Base-by-base conservation (phyloP, 2,113 vertebrate species). In the Melanotaenia duboulayi region DNA sequence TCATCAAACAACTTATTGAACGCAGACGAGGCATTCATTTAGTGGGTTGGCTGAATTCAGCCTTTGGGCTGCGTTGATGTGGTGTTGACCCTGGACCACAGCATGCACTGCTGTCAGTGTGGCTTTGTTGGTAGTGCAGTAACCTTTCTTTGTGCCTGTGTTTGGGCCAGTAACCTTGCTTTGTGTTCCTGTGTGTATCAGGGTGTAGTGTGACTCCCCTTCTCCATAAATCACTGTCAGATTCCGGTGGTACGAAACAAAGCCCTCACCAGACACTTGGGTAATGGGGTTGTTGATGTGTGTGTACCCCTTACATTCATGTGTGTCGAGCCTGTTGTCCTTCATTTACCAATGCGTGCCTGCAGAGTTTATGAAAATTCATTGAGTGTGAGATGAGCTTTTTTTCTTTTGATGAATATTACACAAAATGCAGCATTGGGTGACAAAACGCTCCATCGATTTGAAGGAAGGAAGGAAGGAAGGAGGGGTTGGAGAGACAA, bases 211-310 rank as follows among this genome's bases (percentile, higher is more conserved):
- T 75, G 90, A 89, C 89, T 90, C 83, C 78, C 86, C 74, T 85
- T 85, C 76, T 84, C 89, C 92, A 91, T 91, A 92, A 90, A 91
- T 92, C 89, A 91, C 88, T 91, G 90, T 90, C 90, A 91, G 82
- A 92, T 90, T 91, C 82, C 86, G 88, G 78, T 65, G 68, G 80
- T 74, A 87, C 79, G 24, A 89, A 89, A 91, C 89, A 92, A 91
- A 92, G 81, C 75, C 61, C 72, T 71, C 56, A 69, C 80, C 79
- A 14, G 52, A 77, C 79, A 79, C 80, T 73, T 23, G 69, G 84
- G 82, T 89, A 90, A 92, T 90, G 71, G 89, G 81, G 60, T 61
- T 81, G 79, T 61, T 69, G 64, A 37, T 72, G 68, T 77, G 61
- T 64, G 65, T 58, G 64, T 51, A 46, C 20, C 19, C 23, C 19